Evolutionary conservation across 1,140 invertebrate genomes (phyloP).

Genomic region (Aethina tumida): DNA sequence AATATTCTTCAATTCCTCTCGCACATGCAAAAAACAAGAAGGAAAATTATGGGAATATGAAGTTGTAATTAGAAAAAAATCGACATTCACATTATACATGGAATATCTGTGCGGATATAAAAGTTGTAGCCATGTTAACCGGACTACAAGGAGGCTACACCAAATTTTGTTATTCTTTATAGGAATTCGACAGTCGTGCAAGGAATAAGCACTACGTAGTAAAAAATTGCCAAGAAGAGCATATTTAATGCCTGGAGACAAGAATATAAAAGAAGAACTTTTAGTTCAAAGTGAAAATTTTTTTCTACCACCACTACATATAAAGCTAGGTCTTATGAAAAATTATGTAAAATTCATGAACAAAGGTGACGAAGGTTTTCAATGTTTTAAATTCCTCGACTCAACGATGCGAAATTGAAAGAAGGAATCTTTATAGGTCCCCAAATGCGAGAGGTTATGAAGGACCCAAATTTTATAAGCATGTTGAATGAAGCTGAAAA

Average conservation of each 20-base stretch:
- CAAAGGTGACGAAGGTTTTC: slow-evolving; percentile 29
- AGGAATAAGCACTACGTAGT: slow-evolving; percentile 25
- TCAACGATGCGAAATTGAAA: slow-evolving; percentile 30
- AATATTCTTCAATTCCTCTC: too few relatives aligned
- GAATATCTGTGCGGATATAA: too few relatives aligned
- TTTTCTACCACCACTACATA: too few relatives aligned
- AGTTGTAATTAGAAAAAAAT: too few relatives aligned
- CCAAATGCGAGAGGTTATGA: slow-evolving; percentile 20
- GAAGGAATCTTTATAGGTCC: slow-evolving; percentile 30
- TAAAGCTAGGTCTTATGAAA: too few relatives aligned
- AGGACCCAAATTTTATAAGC: slow-evolving; percentile 13
- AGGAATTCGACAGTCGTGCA: too few relatives aligned
- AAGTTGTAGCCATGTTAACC: too few relatives aligned
- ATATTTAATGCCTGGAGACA: slow-evolving; percentile 7
- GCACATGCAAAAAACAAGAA: too few relatives aligned
- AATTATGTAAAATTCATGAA: slow-evolving; percentile 33
- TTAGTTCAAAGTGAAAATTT: slow-evolving; percentile 17
- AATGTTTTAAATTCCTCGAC: slow-evolving; percentile 27
- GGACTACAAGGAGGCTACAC: too few relatives aligned
- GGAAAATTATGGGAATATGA: too few relatives aligned
- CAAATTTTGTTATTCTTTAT: too few relatives aligned
- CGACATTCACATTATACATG: too few relatives aligned
- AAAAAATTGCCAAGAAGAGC: slow-evolving; percentile 12
- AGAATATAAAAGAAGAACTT: slow-evolving; percentile 23
- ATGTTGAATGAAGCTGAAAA: slow-evolving; percentile 15